A percentile compares a stretch with the other conserved stretches of the same genome.
Evolutionary conservation across 2,113 vertebrate species (phyloP).

Genomic region (Psephotus haematonotus): DNA sequence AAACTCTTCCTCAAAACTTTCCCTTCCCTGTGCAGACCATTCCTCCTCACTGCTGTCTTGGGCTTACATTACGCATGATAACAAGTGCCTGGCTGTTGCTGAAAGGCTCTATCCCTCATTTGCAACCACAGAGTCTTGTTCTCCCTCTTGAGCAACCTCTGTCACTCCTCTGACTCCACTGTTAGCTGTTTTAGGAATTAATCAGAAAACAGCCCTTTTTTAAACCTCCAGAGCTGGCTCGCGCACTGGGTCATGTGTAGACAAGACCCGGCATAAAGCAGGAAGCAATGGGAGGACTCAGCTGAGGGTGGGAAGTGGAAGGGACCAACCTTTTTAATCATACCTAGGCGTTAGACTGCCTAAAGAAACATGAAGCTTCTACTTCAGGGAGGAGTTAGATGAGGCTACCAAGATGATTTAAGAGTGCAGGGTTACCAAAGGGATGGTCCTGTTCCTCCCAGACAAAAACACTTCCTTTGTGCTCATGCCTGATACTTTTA

Average conservation of each 20-base stretch:
- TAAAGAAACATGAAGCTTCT: neutral
- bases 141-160: neutral
- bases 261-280: neutral
- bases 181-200: neutral
- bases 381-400: neutral
- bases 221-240: neutral
- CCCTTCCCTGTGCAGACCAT: neutral
- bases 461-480: neutral
- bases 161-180: neutral
- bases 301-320: neutral
- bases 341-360: neutral
- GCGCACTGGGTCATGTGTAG: fast-evolving
- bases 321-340: neutral
- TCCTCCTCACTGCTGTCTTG: neutral
- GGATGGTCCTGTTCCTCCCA: neutral
- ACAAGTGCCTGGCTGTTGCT: neutral
- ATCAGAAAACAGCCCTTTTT: neutral
- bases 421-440: neutral
- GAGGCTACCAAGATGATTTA: neutral
- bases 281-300: neutral
- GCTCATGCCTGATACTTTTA: neutral
- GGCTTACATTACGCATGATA: neutral
- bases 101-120: neutral
- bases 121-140: neutral
- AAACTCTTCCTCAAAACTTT: neutral